Evolutionary conservation across 92 coral and sea anemone genomes (phyloP).

Genomic region (Siderastrea siderea): DNA sequence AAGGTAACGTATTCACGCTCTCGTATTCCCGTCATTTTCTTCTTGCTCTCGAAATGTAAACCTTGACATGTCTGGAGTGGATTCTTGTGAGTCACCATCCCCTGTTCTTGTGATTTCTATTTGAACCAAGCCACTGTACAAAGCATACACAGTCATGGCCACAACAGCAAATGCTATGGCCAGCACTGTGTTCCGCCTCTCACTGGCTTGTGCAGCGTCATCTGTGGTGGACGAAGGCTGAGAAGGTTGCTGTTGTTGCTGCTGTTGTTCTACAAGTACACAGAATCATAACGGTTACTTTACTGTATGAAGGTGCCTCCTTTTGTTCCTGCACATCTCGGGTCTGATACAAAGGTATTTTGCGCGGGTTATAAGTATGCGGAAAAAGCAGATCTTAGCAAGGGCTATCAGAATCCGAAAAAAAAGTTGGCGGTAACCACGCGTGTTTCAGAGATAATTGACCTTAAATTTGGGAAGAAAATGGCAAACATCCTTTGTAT

Average conservation of each 20-base stretch:
- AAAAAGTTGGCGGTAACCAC: too few relatives aligned
- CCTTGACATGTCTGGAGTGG: slow-evolving; percentile 17
- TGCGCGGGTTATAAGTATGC: too few relatives aligned
- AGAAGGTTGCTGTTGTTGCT: slow-evolving; percentile 38
- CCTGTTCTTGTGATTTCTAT: slow-evolving; percentile 29
- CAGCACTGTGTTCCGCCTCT: slow-evolving; percentile 58
- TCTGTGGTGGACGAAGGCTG: slow-evolving; percentile 41
- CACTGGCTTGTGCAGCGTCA: slow-evolving; percentile 54
- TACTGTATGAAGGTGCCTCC: too few relatives aligned
- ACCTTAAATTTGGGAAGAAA: too few relatives aligned
- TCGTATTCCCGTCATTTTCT: slow-evolving; percentile 26
- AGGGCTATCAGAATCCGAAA: too few relatives aligned
- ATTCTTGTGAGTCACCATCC: slow-evolving; percentile 7
- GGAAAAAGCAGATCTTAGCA: too few relatives aligned
- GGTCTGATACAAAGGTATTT: too few relatives aligned
- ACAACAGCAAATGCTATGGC: slow-evolving; percentile 61
- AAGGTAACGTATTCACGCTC: not conserved
- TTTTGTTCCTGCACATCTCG: too few relatives aligned
- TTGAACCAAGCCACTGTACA: slow-evolving; percentile 65
- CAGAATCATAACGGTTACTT: not conserved
- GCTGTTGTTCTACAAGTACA: slow-evolving; percentile 41
- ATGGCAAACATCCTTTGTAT: too few relatives aligned
- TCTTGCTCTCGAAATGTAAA: slow-evolving; percentile 31
- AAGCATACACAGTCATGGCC: slow-evolving; percentile 73
- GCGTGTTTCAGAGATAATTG: too few relatives aligned